These are phyloP conservation scores for Drosophila baimaii DNA, from an alignment of 1,140 invertebrate genomes.

Conservation along the genomic window DNA sequence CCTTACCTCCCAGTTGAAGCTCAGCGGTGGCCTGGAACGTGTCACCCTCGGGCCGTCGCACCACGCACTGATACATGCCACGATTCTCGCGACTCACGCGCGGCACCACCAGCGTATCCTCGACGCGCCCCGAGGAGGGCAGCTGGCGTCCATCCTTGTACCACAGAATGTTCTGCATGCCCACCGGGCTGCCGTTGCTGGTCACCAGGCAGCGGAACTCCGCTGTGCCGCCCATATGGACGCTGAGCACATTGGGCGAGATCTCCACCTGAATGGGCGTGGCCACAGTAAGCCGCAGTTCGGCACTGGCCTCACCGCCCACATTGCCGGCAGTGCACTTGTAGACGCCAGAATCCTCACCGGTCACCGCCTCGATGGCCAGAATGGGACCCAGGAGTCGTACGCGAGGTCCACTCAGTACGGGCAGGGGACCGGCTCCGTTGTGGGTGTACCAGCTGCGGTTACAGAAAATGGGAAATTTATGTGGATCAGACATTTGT, in stretches of 20 bases:
- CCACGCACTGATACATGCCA: constrained; percentile 95
- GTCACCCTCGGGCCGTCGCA: constrained; percentile 89
- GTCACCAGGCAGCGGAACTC: constrained; percentile 90
- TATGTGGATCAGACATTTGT: constrained; percentile 40
- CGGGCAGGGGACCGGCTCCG: constrained; percentile 87
- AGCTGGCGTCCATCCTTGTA: constrained; percentile 91
- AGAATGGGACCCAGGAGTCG: constrained; percentile 88
- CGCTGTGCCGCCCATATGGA: constrained; percentile 91
- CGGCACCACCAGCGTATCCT: constrained; percentile 88
- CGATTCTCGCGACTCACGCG: constrained; percentile 90
- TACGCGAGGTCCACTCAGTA: constrained; percentile 87
- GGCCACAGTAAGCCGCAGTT: constrained; percentile 88
- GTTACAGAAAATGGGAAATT: constrained; percentile 8
- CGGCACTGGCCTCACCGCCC: constrained; percentile 89
- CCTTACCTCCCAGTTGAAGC: constrained; percentile 91
- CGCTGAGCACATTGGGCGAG: constrained; percentile 88
- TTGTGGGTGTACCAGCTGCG: constrained; percentile 88
- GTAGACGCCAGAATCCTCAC: constrained; percentile 89
- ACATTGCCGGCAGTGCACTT: constrained; percentile 89
- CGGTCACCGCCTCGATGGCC: constrained; percentile 89
- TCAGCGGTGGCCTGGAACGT: constrained; percentile 92
- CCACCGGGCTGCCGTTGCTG: constrained; percentile 83
- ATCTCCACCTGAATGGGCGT: constrained; percentile 90
- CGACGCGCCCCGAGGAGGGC: constrained; percentile 87
- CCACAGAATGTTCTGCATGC: constrained; percentile 86